These are phyloP conservation scores for Zygothrica quintamaculata DNA, from an alignment of 2,888 invertebrate genomes.

Conservation along the genomic window DNA sequence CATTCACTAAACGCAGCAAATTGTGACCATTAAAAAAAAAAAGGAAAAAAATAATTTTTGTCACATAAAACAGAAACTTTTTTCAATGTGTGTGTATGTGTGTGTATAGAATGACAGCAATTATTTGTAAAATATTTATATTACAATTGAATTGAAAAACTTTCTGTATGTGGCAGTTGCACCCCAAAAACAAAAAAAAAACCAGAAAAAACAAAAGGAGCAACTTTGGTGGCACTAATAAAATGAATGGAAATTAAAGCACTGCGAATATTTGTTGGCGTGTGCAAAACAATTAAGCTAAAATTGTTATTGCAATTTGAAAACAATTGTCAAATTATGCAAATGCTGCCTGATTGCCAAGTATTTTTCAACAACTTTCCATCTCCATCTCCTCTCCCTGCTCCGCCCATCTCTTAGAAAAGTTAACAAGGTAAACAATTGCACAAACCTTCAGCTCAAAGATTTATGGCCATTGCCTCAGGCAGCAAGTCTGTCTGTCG, in stretches of 20 bases:
- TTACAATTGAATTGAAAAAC: constrained; percentile 79
- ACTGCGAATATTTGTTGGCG: constrained; percentile 60
- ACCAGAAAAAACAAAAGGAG: constrained; percentile 36
- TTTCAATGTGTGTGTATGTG: constrained; percentile 36
- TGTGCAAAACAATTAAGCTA: constrained; percentile 79
- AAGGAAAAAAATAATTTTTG: constrained; percentile 45
- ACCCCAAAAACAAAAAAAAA: constrained; percentile 6
- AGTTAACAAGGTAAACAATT: constrained; percentile 73
- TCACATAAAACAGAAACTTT: constrained; percentile 74
- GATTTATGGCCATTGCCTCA: constrained; percentile 68
- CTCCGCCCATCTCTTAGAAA: no score
- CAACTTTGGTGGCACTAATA: constrained; percentile 67
- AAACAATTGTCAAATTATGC: constrained; percentile 84
- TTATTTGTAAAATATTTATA: constrained; percentile 81
- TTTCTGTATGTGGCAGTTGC: constrained; percentile 67
- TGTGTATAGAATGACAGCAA: constrained; percentile 55
- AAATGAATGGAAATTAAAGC: constrained; percentile 75
- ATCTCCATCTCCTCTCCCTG: neutral
- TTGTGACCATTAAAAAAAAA: constrained; percentile 67
- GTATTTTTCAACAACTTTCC: constrained; percentile 38
- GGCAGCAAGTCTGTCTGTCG: constrained; percentile 36
- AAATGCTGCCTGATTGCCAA: constrained; percentile 71
- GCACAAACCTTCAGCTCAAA: constrained; percentile 43
- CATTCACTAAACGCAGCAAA: constrained; percentile 72
- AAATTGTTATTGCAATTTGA: constrained; percentile 82